Evolutionary conservation across 64 coral and sea anemone species (phyloP), one percentile per base, ranked within the genome.

Genomic region (Montipora sp.): DNA sequence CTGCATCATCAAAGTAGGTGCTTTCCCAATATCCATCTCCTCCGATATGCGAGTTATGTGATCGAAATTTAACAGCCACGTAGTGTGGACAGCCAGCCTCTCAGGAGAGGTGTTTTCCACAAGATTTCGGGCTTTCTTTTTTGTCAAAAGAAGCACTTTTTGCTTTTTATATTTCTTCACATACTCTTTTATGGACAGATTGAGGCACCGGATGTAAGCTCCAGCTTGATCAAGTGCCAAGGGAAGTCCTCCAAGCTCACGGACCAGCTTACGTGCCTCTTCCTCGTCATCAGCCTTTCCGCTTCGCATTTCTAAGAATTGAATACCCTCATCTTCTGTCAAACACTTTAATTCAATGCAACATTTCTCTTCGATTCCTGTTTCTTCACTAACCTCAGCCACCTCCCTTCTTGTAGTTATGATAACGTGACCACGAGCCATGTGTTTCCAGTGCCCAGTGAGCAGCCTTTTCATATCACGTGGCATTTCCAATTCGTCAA

Each of bases 191-290:
- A 96, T 90, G 4, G 85, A 48, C 4, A 73, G 80, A 14, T 3
- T 66, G 13, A 88, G 77, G 16, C 78, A 90, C 8, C 78, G 5
- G 4, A 88, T 80, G 48, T 91, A 95, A 12, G 94, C 94, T 23
- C 83, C 94, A 47, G 94, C 89, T 79, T 95, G 93, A 73, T 95
- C 93, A 18, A 95, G 75, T 20, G 93, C 93, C 73, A 95, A 58
- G 11, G 93, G 93, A 74, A 95, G 93, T 68, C 88, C 81, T 70
- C 93, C 93, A 60, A 95, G 81, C 48, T 95, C 87, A 77, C 9
- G 10, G 8, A 84, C 75, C 27, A 95, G 47, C 36, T 81, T 67
- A 61, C 13, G 14, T 10, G 72, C 75, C n/a, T 78, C 65, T 49
- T 43, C 46, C 3, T 93, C 77, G 2, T 55, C 48, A 67, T n/a